phyloP scores from a whole-genome alignment of 1,140 invertebrate genomes.

The Eupristina koningsbergeri region DNA sequence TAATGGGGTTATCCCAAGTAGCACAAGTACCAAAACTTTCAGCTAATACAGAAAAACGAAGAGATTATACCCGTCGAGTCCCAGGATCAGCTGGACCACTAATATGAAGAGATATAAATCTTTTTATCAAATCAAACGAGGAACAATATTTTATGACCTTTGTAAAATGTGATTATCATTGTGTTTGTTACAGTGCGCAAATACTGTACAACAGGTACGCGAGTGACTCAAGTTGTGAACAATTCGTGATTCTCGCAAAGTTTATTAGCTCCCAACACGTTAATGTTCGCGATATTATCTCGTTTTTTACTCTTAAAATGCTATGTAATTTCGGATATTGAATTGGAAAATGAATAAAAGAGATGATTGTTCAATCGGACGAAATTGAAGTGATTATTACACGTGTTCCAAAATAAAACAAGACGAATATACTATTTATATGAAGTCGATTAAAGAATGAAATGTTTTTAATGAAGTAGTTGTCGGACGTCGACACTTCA shows the following conservation, averaged over 20 bases:
- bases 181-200: neutral
- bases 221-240: neutral
- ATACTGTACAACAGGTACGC: neutral
- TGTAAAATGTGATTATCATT: neutral
- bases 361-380: neutral
- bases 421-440: no score
- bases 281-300: neutral
- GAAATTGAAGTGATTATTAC: neutral
- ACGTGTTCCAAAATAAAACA: no score
- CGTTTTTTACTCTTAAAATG: neutral
- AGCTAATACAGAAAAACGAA: neutral
- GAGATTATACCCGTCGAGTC: conserved; percentile 15
- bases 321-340: neutral
- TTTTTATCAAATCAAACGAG: conserved; percentile 4
- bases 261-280: neutral
- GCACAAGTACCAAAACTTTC: conserved; percentile 18
- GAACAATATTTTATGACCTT: conserved; percentile 4
- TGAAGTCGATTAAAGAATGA: no score
- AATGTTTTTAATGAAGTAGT: no score
- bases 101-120: conserved; percentile 24
- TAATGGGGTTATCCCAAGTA: neutral
- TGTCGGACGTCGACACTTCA: no score
- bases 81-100: neutral
- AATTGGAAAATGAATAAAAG: neutral
- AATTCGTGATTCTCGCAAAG: neutral